Base-by-base conservation (phyloP, 2,888 invertebrate genomes). In the Drosophila kuntzei region DNA sequence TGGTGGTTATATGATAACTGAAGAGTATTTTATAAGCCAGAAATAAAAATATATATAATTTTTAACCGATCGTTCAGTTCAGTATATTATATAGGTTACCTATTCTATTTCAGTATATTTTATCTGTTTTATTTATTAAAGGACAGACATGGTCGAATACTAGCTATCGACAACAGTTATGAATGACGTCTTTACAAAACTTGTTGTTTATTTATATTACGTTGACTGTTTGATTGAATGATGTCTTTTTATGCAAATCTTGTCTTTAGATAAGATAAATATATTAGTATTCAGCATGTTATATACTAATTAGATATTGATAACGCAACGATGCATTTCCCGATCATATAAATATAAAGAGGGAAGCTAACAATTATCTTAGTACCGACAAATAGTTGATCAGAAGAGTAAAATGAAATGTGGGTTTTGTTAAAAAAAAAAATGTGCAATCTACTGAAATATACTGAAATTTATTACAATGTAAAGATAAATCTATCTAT, bases 221-320 rank as follows among this genome's bases (percentile, higher is more conserved):
- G 14, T 16, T 5, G 11, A 7, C 14, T 4, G 20, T 54, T 55
- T 66, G 39, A 77, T 77, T 73, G 50, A 51, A 46, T 43, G 36
- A 14, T 77, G 54, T 76, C 47, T 44, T 5, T 25, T 41, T 47
- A 60, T 63, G 62, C 44, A 71, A 60, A 71, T 75, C 7, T 53
- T 25, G 44, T 29, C 14, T 5, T 16, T 1, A 32, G 68, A 64
- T 60, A 71, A 71, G 65, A 49, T 69, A 65, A 39, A 12, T n/a
- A 59, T 34, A 43, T 54, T 46, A 25, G 44, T 20, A 49, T 25
- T 20, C 7, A 12, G 3, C 69, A 49, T 84, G 85, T 74, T 27
- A 27, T 57, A 76, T 61, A 39, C 77, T 79, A 81, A 81, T 84
- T 79, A 66, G 60, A 57, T 69, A 39, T 18, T 49, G 76, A 75